These are phyloP conservation scores for Rhynchophorus ferrugineus DNA, from an alignment of 1,140 invertebrate genomes.

Conservation along the genomic window DNA sequence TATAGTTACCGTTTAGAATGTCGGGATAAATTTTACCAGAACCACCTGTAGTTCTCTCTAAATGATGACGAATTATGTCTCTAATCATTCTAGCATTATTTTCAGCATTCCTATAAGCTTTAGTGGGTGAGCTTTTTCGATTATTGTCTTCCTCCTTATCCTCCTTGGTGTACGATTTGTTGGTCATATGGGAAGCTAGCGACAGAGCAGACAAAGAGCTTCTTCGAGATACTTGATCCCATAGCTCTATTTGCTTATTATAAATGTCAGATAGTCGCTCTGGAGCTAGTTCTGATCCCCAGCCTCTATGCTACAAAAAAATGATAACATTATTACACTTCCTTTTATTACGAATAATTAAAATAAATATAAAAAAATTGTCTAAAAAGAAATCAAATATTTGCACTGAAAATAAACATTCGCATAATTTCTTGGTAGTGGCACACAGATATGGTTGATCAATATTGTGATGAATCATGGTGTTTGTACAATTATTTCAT, in stretches of 20 bases:
- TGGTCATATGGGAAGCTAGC: slow-evolving; percentile 69
- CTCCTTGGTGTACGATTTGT: slow-evolving; percentile 73
- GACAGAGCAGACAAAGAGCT: slow-evolving; percentile 82
- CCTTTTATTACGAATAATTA: background rate
- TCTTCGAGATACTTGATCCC: slow-evolving; percentile 81
- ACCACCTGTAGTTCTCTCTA: slow-evolving; percentile 62
- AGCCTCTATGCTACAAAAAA: slow-evolving; percentile 69
- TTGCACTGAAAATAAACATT: too few species aligned
- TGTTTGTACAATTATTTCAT: too few species aligned
- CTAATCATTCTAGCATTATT: slow-evolving; percentile 45
- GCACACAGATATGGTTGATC: too few species aligned
- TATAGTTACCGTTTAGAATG: too few species aligned
- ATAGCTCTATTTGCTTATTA: slow-evolving; percentile 74
- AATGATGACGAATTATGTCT: slow-evolving; percentile 58
- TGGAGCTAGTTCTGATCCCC: slow-evolving; percentile 77
- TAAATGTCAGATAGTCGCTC: slow-evolving; percentile 69
- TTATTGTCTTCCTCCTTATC: slow-evolving; percentile 82
- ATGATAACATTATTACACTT: background rate
- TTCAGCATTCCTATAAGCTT: slow-evolving; percentile 44
- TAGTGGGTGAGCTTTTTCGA: slow-evolving; percentile 64
- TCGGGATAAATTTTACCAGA: slow-evolving; percentile 38
- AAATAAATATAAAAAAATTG: too few species aligned
- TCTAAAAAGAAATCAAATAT: too few species aligned
- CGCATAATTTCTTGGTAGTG: too few species aligned
- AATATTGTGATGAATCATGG: too few species aligned